phyloP scores from a whole-genome alignment of 1,140 invertebrate species.

The Macrotrachela quadricornifera region DNA sequence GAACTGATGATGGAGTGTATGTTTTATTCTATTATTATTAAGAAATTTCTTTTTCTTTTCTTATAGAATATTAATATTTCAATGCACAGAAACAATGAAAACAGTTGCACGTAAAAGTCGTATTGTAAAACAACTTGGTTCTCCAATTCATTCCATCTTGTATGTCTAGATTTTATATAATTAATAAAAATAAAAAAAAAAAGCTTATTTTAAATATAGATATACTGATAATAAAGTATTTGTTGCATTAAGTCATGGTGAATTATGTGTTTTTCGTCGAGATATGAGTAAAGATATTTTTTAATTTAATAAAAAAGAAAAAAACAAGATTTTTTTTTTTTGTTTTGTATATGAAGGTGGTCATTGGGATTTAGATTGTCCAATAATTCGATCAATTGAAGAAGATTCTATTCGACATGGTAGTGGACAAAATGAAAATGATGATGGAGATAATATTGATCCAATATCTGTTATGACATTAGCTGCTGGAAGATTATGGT shows the following conservation, averaged over 20 bases:
- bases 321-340: too few species aligned
- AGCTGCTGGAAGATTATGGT: constrained; percentile 64
- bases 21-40: neutral
- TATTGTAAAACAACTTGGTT: constrained; percentile 65
- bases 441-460: too few species aligned
- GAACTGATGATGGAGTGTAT: constrained; percentile 73
- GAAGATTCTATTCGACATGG: too few species aligned
- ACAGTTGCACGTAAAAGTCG: constrained; percentile 71
- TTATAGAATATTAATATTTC: constrained; percentile 70
- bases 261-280: constrained; percentile 61
- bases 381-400: constrained; percentile 31
- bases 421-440: too few species aligned
- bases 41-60: constrained; percentile 10
- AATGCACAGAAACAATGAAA: constrained; percentile 67
- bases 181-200: neutral
- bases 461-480: constrained; percentile 44
- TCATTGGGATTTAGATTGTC: constrained; percentile 55
- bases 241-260: constrained; percentile 71
- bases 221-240: constrained; percentile 77
- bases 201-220: constrained; percentile 34
- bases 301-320: neutral
- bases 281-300: constrained; percentile 46
- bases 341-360: constrained; percentile 21
- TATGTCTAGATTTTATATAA: constrained; percentile 33
- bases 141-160: constrained; percentile 69